Base-by-base conservation (phyloP, 2,113 vertebrate genomes). In the Tricholaema leucomelas region DNA sequence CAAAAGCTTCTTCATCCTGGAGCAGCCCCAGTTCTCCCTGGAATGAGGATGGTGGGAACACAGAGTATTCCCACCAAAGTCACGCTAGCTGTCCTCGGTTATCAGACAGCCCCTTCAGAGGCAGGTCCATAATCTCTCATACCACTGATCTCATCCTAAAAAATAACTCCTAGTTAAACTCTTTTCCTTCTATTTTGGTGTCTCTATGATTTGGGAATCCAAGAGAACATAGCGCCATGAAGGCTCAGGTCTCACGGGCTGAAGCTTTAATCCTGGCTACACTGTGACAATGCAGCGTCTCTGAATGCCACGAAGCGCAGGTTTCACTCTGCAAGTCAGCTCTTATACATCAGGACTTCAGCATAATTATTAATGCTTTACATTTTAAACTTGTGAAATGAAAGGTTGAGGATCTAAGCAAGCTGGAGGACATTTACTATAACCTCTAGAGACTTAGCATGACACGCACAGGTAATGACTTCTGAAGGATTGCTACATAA, bases 1-100 rank as follows among this genome's bases (percentile, higher is more conserved):
- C 4, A 12, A 80, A 84, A 84, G 91, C 61, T 96, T 82, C 96
- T 96, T 94, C 84, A 90, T 38, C 27, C 76, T 85, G 81, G 91
- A 89, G 75, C 82, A 77, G 91, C 40, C 67, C 88, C 67, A 85
- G 36, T 74, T 90, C 79, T 87, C 69, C 56, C 55, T 71, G 46
- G 65, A 81, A 44, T 3, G 36, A 76, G 79, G 79, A 67, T 1
- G 6, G 73, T 2, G 5, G 72, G 64, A 94, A 83, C 42, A 67
- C 4, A 28, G 38, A 88, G 55, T 16, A 30, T 92, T 91, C 60
- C 76, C 48, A 64, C 52, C 72, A 24, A 64, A 92, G 58, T 60
- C 73, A 87, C 4, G 8, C 42, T 8, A 91, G 52, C 25, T 40
- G 15, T 54, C 71, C 56, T 17, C 10, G 30, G 8, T 77, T 82